Evolutionary conservation across 2,797 vertebrate species (phyloP).

Genomic region (Sebastes cheni): DNA sequence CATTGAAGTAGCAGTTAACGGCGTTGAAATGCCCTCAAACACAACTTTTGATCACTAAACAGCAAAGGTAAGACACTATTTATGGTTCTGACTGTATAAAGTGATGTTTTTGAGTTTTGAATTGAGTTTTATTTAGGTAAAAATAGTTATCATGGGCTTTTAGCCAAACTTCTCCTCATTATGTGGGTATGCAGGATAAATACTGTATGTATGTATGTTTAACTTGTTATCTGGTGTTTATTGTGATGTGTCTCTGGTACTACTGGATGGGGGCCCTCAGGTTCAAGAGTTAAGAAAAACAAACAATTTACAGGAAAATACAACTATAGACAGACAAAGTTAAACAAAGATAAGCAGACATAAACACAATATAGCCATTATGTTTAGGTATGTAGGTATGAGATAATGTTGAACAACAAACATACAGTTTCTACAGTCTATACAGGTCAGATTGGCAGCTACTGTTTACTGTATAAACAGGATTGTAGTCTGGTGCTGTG

Average conservation of each 20-base stretch:
- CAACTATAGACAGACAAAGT: not conserved
- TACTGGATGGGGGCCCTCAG: not conserved
- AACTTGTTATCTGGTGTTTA: not conserved
- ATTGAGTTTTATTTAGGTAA: not conserved
- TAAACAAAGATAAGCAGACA: constrained; percentile 4
- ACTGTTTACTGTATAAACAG: not conserved
- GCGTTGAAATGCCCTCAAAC: not conserved
- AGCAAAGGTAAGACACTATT: not conserved
- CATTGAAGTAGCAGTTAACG: not conserved
- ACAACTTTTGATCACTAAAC: not conserved
- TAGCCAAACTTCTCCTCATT: not conserved
- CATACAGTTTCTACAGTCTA: not conserved
- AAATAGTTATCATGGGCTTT: not conserved
- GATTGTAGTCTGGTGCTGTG: not conserved
- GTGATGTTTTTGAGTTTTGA: not conserved
- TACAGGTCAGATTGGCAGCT: not conserved
- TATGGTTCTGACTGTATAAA: not conserved
- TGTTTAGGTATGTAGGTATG: not conserved
- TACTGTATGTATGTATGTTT: not conserved
- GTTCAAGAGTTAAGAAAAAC: not conserved
- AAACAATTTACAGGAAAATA: not conserved
- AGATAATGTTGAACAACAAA: not conserved
- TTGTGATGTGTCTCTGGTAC: too few relatives aligned
- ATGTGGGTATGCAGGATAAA: not conserved
- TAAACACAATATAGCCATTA: constrained; percentile 3